Conservation (phyloP, 1,140 invertebrate genomes). For the Aphidius ervi region DNA sequence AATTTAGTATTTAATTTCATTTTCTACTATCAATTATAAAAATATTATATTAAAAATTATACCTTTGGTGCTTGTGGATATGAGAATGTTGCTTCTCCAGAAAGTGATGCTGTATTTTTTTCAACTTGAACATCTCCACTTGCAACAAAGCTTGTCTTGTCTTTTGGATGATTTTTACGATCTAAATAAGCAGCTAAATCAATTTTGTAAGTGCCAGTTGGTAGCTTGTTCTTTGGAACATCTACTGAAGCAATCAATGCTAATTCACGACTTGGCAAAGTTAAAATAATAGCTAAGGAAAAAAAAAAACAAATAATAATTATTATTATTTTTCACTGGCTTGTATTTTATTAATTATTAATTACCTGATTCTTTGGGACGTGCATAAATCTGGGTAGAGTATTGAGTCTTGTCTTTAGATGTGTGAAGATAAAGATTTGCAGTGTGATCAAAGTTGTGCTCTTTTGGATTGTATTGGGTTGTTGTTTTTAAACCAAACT, state of each 20-base stretch:
- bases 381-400: slow-evolving; percentile 61
- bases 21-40: not conserved
- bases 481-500: slow-evolving; percentile 64
- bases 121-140: slow-evolving; percentile 52
- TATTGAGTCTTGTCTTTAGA: slow-evolving; percentile 64
- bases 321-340: not conserved
- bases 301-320: slow-evolving; percentile 11
- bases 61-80: slow-evolving; percentile 65
- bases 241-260: slow-evolving; percentile 54
- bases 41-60: slow-evolving; percentile 12
- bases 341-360: not conserved
- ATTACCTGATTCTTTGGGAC: slow-evolving; percentile 55
- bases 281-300: slow-evolving; percentile 54
- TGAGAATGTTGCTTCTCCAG: slow-evolving; percentile 59
- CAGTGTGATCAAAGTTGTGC: slow-evolving; percentile 58
- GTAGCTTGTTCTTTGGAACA: slow-evolving; percentile 36
- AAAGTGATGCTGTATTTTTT: slow-evolving; percentile 48
- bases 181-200: slow-evolving; percentile 63
- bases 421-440: slow-evolving; percentile 66
- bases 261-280: slow-evolving; percentile 62
- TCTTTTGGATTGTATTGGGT: slow-evolving; percentile 54
- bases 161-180: slow-evolving; percentile 64
- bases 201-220: slow-evolving; percentile 47
- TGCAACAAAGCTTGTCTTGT: slow-evolving; percentile 57
- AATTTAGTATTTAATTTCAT: not conserved